Evolutionary conservation across 1,140 invertebrate genomes (phyloP), one percentile per base, ranked within the genome.

Genomic region (Ephestia elutella): DNA sequence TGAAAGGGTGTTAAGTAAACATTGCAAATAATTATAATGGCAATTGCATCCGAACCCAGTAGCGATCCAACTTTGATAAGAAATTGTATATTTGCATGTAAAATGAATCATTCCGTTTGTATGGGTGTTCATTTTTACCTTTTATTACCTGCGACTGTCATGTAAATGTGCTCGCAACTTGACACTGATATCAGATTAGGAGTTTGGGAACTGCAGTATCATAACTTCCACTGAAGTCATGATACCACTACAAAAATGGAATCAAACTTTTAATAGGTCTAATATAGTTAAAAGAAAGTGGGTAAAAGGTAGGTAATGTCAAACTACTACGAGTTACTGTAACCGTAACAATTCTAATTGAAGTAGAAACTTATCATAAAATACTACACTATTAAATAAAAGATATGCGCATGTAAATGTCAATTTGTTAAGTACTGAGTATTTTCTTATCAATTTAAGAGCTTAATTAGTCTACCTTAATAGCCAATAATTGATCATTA

Each of bases 1-100:
- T 83, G 81, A 90, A 88, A 88, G 86, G 89, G 89, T 89, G 85
- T 85, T 89, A 89, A 90, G 87, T 90, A 90, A 90, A 90, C 89
- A 90, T 89, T 90, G 89, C 82, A 81, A 86, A 90, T 88, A 86
- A 89, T 89, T 89, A 89, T 85, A 82, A 87, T 85, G 76, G 78
- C 79, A 82, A 88, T 82, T 82, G 80, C 78, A 86, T 79, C 78
- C 68, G 57, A 61, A 68, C 65, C 62, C 63, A 64, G 63, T 60
- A 70, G 61, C 62, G 75, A 81, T 86, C 63, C 59, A 65, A 68
- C 71, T 78, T 80, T 73, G 73, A 84, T 83, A 79, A 82, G 73
- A 79, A 78, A 78, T 68, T 71, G 70, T 65, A 71, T 70, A 86
- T 86, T 86, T 86, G 75, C 81, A 88, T 86, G 74, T 78, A 75